These are phyloP conservation scores for Eueides isabella DNA, from an alignment of 1,140 invertebrate genomes.

Conservation along the genomic window DNA sequence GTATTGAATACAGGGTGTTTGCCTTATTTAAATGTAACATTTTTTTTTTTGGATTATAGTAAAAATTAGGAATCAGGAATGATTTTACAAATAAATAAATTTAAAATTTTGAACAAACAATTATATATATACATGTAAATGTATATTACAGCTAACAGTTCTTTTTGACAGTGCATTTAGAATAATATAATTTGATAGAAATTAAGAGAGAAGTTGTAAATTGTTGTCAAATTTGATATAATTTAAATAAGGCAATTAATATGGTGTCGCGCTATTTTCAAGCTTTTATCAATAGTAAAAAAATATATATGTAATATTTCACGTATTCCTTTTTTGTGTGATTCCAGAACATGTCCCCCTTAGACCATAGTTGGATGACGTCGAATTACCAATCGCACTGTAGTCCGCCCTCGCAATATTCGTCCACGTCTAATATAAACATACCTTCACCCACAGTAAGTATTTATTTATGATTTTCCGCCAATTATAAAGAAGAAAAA, in stretches of 20 bases:
- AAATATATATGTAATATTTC: neutral
- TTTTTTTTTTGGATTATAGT: neutral
- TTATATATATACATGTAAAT: too few relatives aligned
- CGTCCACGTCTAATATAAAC: constrained; percentile 80
- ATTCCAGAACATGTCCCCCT: constrained; percentile 75
- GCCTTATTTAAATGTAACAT: neutral
- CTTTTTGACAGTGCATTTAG: too few relatives aligned
- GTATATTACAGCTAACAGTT: too few relatives aligned
- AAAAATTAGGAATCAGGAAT: neutral
- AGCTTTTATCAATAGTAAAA: constrained; percentile 5
- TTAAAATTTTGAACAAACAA: too few relatives aligned
- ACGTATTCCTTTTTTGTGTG: constrained; percentile 7
- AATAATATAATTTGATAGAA: too few relatives aligned
- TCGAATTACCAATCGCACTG: constrained; percentile 82
- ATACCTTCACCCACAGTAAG: constrained; percentile 83
- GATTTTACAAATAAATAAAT: too few relatives aligned
- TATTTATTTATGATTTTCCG: constrained; percentile 22
- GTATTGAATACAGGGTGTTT: neutral
- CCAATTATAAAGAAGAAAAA: neutral
- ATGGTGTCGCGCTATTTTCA: constrained; percentile 11
- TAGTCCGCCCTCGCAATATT: constrained; percentile 83
- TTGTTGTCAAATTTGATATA: neutral
- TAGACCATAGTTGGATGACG: constrained; percentile 85
- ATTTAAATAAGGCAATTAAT: neutral
- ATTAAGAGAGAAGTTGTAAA: too few relatives aligned